Evolutionary conservation across 2,113 vertebrate genomes (phyloP).

Genomic region (Hemiscyllium ocellatum): DNA sequence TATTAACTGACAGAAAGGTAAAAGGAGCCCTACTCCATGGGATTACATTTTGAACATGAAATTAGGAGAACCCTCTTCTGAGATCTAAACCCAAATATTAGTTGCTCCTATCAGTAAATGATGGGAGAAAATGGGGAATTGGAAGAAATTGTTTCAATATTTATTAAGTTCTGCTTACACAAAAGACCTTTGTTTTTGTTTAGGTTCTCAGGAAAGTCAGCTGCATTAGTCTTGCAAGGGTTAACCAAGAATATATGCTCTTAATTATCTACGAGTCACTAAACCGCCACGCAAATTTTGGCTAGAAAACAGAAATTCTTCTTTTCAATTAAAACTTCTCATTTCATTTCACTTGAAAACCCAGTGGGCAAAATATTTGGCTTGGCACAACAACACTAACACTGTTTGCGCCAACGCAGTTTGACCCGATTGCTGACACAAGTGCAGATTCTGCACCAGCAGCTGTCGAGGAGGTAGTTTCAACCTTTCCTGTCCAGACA

Average conservation of each 20-base stretch:
- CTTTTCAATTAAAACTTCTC: constrained; percentile 9
- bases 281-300: neutral
- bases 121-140: neutral
- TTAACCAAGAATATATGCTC: constrained; percentile 8
- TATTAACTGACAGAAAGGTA: neutral
- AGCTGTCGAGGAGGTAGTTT: neutral
- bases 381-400: constrained; percentile 1
- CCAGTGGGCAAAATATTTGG: constrained; percentile 30
- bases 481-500: constrained; percentile 30
- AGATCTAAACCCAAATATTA: neutral
- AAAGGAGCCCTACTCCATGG: neutral
- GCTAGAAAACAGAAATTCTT: neutral
- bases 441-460: constrained; percentile 28
- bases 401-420: constrained; percentile 14
- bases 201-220: neutral
- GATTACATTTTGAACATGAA: neutral
- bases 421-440: constrained; percentile 28
- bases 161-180: neutral
- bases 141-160: neutral
- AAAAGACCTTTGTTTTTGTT: neutral
- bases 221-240: neutral
- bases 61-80: neutral
- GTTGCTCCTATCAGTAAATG: neutral
- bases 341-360: constrained; percentile 27
- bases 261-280: neutral